Base-by-base conservation (phyloP, 2,113 vertebrate genomes). In the Amphiprion ocellaris region DNA sequence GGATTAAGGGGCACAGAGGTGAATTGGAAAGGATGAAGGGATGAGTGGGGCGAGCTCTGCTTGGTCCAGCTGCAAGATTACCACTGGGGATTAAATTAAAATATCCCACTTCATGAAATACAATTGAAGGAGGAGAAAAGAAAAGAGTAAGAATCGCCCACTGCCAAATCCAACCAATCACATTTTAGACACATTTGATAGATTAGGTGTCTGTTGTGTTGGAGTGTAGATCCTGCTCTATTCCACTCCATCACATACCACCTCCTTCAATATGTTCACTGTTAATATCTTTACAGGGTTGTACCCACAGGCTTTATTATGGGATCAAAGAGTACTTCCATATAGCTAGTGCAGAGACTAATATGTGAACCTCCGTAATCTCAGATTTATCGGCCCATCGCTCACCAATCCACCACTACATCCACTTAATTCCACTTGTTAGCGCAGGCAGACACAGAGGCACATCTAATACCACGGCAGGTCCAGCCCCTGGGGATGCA, bases 61-160 rank as follows among this genome's bases (percentile, higher is more conserved):
- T 61, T 15, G 15, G 37, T 44, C 52, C 41, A 80, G 53, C 65
- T 69, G 69, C 19, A 80, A 83, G 88, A 89, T 93, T 88, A 93
- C 54, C 73, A 76, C 23, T 30, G 30, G 52, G 87, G 89, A 93
- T 93, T 92, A 90, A 90, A 85, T 65, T 60, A 64, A 78, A 86
- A 79, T 82, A 90, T 80, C 58, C 75, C 33, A 58, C 69, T 60
- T 47, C 55, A 64, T 68, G 41, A 70, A 80, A 87, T 55, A 77
- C 71, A 89, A 77, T 65, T 65, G 55, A 8, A 87, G 61, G 47
- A 46, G 26, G 60, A 30, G 37, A 33, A 74, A 63, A 50, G 41
- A 67, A 77, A 69, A 70, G 15, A 56, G 26, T 66, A 62, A 73
- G 41, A 76, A 16, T 15, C 17, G 46, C 68, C 10, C 3, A 1